These are phyloP conservation scores for Toxonevra muliebris DNA, from an alignment of 2,888 invertebrate species.

Conservation along the genomic window DNA sequence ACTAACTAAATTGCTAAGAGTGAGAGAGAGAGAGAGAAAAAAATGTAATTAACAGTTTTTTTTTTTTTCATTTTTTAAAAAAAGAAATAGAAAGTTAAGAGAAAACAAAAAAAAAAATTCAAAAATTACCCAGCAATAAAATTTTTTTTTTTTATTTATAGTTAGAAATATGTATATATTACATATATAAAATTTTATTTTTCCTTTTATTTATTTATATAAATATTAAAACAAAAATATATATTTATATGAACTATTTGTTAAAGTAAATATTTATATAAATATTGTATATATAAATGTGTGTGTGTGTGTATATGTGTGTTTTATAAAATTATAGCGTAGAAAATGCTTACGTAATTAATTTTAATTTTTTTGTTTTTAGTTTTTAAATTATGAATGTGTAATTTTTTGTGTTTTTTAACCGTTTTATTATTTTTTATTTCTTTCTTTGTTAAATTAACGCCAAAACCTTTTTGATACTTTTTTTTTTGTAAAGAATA, in stretches of 20 bases:
- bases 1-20: conserved; percentile 32
- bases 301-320: conserved; percentile 10
- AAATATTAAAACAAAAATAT: conserved; percentile 19
- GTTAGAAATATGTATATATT: conserved; percentile 37
- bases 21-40: too few relatives aligned
- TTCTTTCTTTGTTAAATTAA: conserved; percentile 29
- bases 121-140: too few relatives aligned
- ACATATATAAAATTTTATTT: conserved; percentile 37
- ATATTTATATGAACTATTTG: conserved; percentile 17
- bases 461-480: conserved; percentile 19
- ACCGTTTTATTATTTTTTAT: conserved; percentile 15
- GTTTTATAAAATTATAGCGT: conserved; percentile 22
- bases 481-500: conserved; percentile 1
- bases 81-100: too few relatives aligned
- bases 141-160: conserved; percentile 17
- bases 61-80: too few relatives aligned
- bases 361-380: conserved; percentile 19
- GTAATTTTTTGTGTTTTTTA: conserved; percentile 1
- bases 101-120: too few relatives aligned
- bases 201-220: conserved; percentile 33
- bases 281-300: not conserved
- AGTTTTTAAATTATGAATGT: conserved; percentile 17
- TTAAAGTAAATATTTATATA: conserved; percentile 18
- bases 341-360: conserved; percentile 28
- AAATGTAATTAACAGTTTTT: too few relatives aligned